Conservation (phyloP, 2,113 vertebrate species). For the Muntiacus reevesi region DNA sequence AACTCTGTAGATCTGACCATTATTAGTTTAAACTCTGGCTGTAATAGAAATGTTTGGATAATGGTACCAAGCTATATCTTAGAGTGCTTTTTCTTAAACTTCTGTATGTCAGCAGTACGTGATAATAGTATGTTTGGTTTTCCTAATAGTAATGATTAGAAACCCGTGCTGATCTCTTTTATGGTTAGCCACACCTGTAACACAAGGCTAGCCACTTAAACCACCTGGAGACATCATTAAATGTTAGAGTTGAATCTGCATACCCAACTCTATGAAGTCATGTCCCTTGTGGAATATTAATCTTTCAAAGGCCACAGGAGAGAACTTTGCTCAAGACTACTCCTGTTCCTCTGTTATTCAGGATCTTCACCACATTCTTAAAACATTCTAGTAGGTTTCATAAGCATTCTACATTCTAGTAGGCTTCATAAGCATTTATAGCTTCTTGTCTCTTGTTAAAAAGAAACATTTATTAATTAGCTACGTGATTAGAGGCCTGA, state of each 20-base stretch:
- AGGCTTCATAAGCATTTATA: background rate
- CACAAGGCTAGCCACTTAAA: conserved; percentile 4
- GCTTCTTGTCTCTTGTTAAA: conserved; percentile 17
- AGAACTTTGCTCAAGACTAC: conserved; percentile 10
- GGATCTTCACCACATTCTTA: conserved; percentile 13
- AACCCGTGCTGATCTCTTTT: conserved; percentile 4
- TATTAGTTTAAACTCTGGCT: background rate
- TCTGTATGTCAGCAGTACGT: background rate
- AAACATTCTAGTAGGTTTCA: background rate
- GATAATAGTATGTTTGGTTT: conserved; percentile 2
- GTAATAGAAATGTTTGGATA: background rate
- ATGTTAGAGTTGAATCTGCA: background rate
- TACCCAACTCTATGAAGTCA: conserved; percentile 18
- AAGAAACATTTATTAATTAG: conserved; percentile 3
- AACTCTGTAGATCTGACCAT: background rate
- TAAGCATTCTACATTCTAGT: background rate
- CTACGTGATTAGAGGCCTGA: background rate
- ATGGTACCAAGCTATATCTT: background rate
- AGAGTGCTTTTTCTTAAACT: background rate
- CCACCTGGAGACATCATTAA: conserved; percentile 16
- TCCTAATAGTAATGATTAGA: conserved; percentile 26
- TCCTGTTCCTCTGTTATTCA: background rate
- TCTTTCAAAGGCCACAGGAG: conserved; percentile 13
- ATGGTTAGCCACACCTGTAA: background rate
- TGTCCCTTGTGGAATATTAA: background rate